phyloP scores from a whole-genome alignment of 2,888 invertebrate species.

The Dysmachus trigonus region DNA sequence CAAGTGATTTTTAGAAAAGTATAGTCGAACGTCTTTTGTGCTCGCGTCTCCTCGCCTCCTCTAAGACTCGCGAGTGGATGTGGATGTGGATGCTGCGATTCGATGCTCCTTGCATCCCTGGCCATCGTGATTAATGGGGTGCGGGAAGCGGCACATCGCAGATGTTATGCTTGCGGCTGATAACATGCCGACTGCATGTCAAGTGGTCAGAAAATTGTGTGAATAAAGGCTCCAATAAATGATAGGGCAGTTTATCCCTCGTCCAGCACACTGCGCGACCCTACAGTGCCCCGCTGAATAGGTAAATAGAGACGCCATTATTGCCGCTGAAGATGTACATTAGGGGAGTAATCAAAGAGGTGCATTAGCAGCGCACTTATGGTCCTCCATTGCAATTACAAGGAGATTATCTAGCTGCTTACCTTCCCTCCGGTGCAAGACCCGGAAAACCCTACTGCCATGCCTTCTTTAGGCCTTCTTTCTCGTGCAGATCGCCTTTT shows the following conservation, averaged over 20 bases:
- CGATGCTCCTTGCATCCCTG: not conserved
- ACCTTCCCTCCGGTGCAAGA: not conserved
- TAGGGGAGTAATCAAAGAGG: conserved; percentile 23
- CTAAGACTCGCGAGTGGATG: not conserved
- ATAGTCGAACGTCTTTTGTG: conserved; percentile 33
- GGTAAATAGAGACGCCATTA: conserved; percentile 36
- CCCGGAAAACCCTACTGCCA: not conserved
- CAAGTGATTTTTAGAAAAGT: conserved; percentile 46
- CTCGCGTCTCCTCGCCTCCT: conserved; percentile 4
- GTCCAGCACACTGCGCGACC: not conserved
- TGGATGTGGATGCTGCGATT: not conserved
- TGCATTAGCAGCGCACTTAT: conserved; percentile 11
- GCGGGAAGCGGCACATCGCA: not conserved
- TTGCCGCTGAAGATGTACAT: conserved; percentile 4
- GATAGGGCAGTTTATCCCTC: conserved; percentile 15
- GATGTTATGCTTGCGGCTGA: conserved; percentile 30
- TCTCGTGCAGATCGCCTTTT: not conserved
- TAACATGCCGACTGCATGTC: conserved; percentile 31
- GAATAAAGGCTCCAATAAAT: conserved; percentile 25
- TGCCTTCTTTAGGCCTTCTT: not conserved
- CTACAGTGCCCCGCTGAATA: not conserved
- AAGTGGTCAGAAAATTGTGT: conserved; percentile 35
- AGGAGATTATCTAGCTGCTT: conserved; percentile 10
- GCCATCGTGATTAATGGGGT: not conserved
- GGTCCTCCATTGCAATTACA: conserved; percentile 5